Conservation (phyloP, 64 coral and sea anemone genomes). For the Hydrozoanthus tunicans region DNA sequence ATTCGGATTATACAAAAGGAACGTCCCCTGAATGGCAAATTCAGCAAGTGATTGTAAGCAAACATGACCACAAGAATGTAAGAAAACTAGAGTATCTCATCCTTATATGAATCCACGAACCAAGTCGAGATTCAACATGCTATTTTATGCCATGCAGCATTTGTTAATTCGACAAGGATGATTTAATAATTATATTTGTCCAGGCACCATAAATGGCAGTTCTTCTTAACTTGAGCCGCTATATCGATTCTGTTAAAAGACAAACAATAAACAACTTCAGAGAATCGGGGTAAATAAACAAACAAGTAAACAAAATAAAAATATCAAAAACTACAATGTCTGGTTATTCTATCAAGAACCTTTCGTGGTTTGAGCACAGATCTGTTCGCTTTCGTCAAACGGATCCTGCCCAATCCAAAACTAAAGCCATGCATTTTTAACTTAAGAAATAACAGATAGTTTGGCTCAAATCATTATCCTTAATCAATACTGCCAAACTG, state of each 20-base stretch:
- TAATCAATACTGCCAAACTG: too few relatives aligned
- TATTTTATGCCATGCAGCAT: background rate
- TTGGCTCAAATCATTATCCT: too few relatives aligned
- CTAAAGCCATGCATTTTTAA: too few relatives aligned
- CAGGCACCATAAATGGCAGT: constrained; percentile 13
- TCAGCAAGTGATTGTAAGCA: too few relatives aligned
- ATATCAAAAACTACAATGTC: background rate
- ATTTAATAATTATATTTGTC: constrained; percentile 34
- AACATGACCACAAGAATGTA: background rate
- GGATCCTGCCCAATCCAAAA: too few relatives aligned
- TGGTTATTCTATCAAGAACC: too few relatives aligned
- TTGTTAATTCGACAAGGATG: constrained; percentile 2
- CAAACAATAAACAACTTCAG: background rate
- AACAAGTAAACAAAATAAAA: background rate
- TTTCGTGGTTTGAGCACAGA: too few relatives aligned
- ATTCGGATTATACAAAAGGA: too few relatives aligned
- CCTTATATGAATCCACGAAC: background rate
- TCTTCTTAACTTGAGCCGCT: constrained; percentile 96
- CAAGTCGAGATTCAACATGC: background rate
- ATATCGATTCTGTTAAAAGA: constrained; percentile 83
- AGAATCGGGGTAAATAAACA: too few relatives aligned
- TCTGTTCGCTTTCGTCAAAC: too few relatives aligned
- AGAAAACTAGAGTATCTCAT: constrained; percentile 3
- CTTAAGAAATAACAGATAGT: too few relatives aligned
- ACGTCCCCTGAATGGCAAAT: too few relatives aligned